Base-by-base conservation (phyloP, 2,113 vertebrate genomes). In the Connochaetes taurinus region DNA sequence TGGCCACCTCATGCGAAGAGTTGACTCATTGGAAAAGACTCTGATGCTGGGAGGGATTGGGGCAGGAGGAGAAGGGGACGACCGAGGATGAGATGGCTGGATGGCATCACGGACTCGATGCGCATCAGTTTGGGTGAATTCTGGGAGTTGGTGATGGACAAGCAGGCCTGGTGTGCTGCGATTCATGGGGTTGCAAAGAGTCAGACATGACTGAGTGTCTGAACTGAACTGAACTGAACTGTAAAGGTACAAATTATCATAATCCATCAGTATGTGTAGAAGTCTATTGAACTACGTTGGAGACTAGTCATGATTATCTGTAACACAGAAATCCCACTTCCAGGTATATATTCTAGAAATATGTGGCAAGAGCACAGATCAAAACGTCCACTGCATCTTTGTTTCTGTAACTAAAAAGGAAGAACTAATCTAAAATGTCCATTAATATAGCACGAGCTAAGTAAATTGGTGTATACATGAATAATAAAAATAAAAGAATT, bases 341-440 rank as follows among this genome's bases (percentile, higher is more conserved):
- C 64, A 82, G 2, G 3, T 45, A 60, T 33, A 67, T 67, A 62
- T 36, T 53, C 15, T 80, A 85, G 14, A 89, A 86, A 85, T 17
- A 19, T 13, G 53, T n/a, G 55, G 40, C 43, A 67, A 83, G 33
- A 55, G 5, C 78, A 9, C 13, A 60, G 14, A 89, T 31, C 55
- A 83, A 95, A 94, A 71, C 57, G 13, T 71, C 40, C n/a, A 36
- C 31, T 40, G 21, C 52, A 86, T 36, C 16, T 43, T 57, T 90
- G 74, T 86, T 94, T 71, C 78, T 95, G 91, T 86, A 96, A 52
- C 45, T 62, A 64, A 64, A 87, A 71, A 85, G 6, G 27, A 50
- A 80, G 23, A 7, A n/a, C 78, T 86, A 40, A 95, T 81, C 36
- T 87, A 90, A 91, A 85, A 94, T 74, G 17, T 23, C 76, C 62